Base-by-base conservation (phyloP, 2,888 invertebrate genomes). In the Lasiommata megera region DNA sequence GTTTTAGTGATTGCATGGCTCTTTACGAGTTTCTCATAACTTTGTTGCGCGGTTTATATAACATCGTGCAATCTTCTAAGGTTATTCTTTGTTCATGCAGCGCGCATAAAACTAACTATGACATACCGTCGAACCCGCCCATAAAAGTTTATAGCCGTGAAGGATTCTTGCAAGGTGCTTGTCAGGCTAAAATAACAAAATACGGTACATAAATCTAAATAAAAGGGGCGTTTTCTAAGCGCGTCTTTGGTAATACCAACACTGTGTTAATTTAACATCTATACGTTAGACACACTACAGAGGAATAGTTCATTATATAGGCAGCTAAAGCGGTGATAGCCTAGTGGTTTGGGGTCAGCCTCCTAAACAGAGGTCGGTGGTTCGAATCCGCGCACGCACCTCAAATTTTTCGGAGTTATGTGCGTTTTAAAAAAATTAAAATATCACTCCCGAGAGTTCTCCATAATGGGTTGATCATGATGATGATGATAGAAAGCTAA, bases 81-180 rank as follows among this genome's bases (percentile, higher is more conserved):
- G 38, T 31, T 43, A 29, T 46, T 50, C 44, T 46, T 44, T 56
- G 51, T 44, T 44, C 44, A 52, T 41, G 43, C 38, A 29, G 51
- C 37, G 44, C 12, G 37, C 56, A 46, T 56, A 44, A 56, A 56
- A 38, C 51, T 44, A 48, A 41, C 37, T 37, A 37, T 51, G 37
- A 38, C 38, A 46, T 29, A 56, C 50, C 37, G 34, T 43, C 36
- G 29, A 18, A 18, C 17, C 17, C 11, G 29, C 29, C 3, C 31
- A 36, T 37, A 51, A 46, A 51, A 56, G 34, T 56, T 56, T 56
- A 56, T 51, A 34, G 37, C 37, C 34, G 12, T 18, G 14, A 34
- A 31, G 16, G 16, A 31, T 31, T 11, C 46, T 44, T 46, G 46
- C 14, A 14, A 44, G 43, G 11, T 43, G 43, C 12, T 23, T 43